Evolutionary conservation across 2,888 invertebrate genomes (phyloP).

Genomic region (Pollenia griseotomentosa): DNA sequence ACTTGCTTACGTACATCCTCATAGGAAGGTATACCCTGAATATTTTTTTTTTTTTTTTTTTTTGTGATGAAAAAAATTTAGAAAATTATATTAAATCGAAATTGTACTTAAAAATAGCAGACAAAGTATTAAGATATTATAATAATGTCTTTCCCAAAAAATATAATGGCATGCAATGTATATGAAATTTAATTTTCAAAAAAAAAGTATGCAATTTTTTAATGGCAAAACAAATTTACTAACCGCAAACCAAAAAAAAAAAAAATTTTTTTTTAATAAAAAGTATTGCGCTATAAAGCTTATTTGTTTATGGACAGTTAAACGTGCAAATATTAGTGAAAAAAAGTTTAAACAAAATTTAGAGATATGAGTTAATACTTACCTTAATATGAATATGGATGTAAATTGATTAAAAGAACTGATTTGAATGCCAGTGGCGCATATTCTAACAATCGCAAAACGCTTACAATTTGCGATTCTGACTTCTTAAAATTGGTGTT

Average conservation of each 20-base stretch:
- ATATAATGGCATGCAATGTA: conserved; percentile 17
- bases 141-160: background rate
- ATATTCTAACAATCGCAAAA: background rate
- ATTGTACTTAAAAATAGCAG: conserved; percentile 15
- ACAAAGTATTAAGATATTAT: conserved; percentile 23
- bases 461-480: no score
- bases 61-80: conserved; percentile 28
- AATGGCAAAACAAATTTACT: background rate
- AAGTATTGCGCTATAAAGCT: background rate
- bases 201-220: background rate
- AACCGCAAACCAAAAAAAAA: no score
- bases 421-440: background rate
- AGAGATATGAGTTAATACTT: conserved; percentile 10
- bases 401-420: background rate
- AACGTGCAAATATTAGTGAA: background rate
- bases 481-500: no score
- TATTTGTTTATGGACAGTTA: background rate
- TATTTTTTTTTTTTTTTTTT: conserved; percentile 26
- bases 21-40: conserved; percentile 81
- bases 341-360: background rate
- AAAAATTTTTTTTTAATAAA: background rate
- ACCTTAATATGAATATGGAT: background rate
- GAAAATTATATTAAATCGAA: conserved; percentile 38
- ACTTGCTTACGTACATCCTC: conserved; percentile 82
- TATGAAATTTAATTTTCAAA: background rate